These are phyloP conservation scores for Paedocypris micromegethes DNA, from an alignment of 2,797 vertebrate species.

Conservation along the genomic window DNA sequence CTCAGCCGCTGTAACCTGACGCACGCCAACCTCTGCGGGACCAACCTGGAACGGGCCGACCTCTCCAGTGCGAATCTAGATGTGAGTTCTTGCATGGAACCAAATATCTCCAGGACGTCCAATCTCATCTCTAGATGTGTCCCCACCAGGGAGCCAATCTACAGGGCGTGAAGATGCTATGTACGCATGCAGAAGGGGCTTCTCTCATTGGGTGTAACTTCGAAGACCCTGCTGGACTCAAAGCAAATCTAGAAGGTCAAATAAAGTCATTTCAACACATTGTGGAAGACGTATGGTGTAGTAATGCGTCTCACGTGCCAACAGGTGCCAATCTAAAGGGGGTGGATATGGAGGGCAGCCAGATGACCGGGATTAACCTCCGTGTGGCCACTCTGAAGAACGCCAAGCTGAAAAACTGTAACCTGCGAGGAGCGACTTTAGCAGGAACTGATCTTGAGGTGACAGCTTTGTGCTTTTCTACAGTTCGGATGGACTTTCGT, in stretches of 20 bases:
- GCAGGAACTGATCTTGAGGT: constrained; percentile 96
- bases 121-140: too few species aligned
- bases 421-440: constrained; percentile 90
- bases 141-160: constrained; percentile 84
- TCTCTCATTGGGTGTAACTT: constrained; percentile 87
- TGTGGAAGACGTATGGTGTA: too few species aligned
- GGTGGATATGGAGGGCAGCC: constrained; percentile 97
- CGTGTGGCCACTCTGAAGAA: constrained; percentile 89
- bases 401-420: constrained; percentile 96
- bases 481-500: too few species aligned
- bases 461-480: not conserved
- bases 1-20: constrained; percentile 89
- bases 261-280: too few species aligned
- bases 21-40: constrained; percentile 83
- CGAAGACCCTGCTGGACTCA: constrained; percentile 87
- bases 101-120: too few species aligned
- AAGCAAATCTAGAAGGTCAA: constrained; percentile 87
- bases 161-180: constrained; percentile 98
- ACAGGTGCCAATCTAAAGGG: constrained; percentile 96
- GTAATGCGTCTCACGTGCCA: not conserved
- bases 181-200: constrained; percentile 92
- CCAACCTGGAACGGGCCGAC: constrained; percentile 85
- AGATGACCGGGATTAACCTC: constrained; percentile 79
- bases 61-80: constrained; percentile 83
- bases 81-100: constrained; percentile 64